Conservation (phyloP, 2,113 vertebrate genomes). For the Arenaria interpres region DNA sequence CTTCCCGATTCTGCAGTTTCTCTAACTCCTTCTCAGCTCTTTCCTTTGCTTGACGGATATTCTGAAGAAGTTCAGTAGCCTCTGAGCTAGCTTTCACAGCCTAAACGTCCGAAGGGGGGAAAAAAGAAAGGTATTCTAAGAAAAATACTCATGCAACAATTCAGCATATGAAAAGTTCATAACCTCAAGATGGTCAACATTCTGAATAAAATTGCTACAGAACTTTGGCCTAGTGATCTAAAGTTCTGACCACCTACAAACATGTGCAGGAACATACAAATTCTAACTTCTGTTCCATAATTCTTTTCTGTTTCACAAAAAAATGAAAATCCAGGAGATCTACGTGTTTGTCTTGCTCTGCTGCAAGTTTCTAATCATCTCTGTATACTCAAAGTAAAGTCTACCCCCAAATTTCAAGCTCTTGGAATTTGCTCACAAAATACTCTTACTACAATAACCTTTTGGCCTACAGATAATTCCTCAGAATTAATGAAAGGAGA, state of each 20-base stretch:
- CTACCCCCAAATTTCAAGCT: not conserved
- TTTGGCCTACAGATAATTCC: not conserved
- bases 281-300: not conserved
- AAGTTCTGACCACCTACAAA: not conserved
- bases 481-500: not conserved
- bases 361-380: not conserved
- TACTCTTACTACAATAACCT: not conserved
- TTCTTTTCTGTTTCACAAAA: not conserved
- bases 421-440: not conserved
- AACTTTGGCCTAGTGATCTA: not conserved
- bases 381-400: not conserved
- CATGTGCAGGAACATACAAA: not conserved
- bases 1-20: slow-evolving; percentile 90
- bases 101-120: slow-evolving; percentile 57
- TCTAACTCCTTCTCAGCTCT: slow-evolving; percentile 92
- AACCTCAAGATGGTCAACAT: not conserved
- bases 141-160: not conserved
- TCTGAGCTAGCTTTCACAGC: slow-evolving; percentile 91
- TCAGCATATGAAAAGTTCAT: not conserved
- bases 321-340: not conserved
- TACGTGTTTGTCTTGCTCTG: not conserved
- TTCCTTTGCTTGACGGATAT: slow-evolving; percentile 91
- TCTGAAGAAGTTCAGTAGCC: slow-evolving; percentile 94
- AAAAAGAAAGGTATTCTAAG: no score
- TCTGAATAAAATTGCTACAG: not conserved